These are phyloP conservation scores for Brachyalestes nurse DNA, from an alignment of 2,797 vertebrate species.

Conservation along the genomic window DNA sequence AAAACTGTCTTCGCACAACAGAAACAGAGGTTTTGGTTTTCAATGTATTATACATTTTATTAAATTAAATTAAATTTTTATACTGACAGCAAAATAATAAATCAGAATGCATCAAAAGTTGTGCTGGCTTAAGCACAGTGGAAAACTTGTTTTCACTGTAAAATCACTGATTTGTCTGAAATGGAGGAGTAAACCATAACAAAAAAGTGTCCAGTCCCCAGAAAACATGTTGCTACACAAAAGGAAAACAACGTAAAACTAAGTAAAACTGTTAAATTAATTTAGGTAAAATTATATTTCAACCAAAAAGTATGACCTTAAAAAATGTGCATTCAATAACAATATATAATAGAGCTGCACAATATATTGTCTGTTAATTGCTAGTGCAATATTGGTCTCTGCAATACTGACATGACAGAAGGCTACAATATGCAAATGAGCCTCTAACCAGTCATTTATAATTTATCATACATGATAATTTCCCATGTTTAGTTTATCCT, in stretches of 20 bases:
- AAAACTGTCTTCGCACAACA: conserved; percentile 13
- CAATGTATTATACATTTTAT: conserved; percentile 1
- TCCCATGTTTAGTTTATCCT: too few relatives aligned
- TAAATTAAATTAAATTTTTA: conserved; percentile 16
- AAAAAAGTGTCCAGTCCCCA: conserved; percentile 37
- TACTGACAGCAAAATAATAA: not conserved
- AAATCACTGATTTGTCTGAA: conserved; percentile 36
- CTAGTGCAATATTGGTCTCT: too few relatives aligned
- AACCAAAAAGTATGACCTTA: conserved; percentile 17
- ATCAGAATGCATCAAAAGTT: conserved; percentile 1
- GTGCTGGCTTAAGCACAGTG: conserved; percentile 6
- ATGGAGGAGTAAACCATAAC: conserved; percentile 29
- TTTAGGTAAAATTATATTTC: not conserved
- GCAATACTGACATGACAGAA: too few relatives aligned
- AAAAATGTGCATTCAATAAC: conserved; percentile 33
- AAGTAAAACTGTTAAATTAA: conserved; percentile 13
- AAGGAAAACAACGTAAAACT: not conserved
- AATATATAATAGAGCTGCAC: not conserved
- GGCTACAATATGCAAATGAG: too few relatives aligned
- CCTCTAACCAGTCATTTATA: too few relatives aligned
- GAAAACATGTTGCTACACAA: conserved; percentile 39
- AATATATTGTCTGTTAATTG: too few relatives aligned
- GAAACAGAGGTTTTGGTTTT: conserved; percentile 16
- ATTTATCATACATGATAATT: too few relatives aligned
- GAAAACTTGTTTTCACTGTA: not conserved